Percentiles rank a stretch among this genome's conserved stretches.
Evolutionary conservation across 2,797 vertebrate species (phyloP).

Genomic region (Hoplostethus atlanticus): DNA sequence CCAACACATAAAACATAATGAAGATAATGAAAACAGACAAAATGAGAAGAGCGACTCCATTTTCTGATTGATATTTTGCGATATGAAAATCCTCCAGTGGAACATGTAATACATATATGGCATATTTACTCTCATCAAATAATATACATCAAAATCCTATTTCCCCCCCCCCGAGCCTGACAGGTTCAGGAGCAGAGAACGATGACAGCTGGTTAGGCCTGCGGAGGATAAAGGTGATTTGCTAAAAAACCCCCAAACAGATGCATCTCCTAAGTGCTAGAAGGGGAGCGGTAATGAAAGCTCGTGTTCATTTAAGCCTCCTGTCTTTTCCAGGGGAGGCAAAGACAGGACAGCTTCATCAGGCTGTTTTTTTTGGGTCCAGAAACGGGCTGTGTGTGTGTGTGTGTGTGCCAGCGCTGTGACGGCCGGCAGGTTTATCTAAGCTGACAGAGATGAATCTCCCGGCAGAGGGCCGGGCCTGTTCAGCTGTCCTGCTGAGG

Average conservation of each 20-base stretch:
- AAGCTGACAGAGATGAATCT: conserved; percentile 94
- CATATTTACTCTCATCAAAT: conserved; percentile 31
- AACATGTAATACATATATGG: conserved; percentile 5
- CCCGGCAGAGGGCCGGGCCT: conserved; percentile 87
- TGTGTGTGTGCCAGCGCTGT: conserved; percentile 84
- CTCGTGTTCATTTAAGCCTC: conserved; percentile 72
- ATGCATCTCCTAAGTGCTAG: conserved; percentile 65
- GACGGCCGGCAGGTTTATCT: conserved; percentile 91
- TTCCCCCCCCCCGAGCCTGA: conserved; percentile 27
- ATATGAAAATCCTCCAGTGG: conserved; percentile 17
- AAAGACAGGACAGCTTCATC: conserved; percentile 75
- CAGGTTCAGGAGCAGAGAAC: conserved; percentile 33
- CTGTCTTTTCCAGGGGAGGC: conserved; percentile 62
- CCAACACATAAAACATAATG: not conserved
- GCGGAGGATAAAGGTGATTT: conserved; percentile 65
- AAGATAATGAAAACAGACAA: not conserved
- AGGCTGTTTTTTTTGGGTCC: conserved; percentile 56
- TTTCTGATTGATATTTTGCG: conserved; percentile 10
- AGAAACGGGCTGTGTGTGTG: conserved; percentile 51
- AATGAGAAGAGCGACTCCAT: not conserved
- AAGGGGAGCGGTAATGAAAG: conserved; percentile 70
- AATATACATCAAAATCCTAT: conserved; percentile 23
- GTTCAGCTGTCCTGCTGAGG: conserved; percentile 88
- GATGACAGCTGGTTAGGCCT: conserved; percentile 58
- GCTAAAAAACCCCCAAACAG: conserved; percentile 54